Percentiles rank a stretch among this genome's conserved stretches.
Evolutionary conservation across 2,888 invertebrate genomes (phyloP).

Genomic region (Harmothoe impar): DNA sequence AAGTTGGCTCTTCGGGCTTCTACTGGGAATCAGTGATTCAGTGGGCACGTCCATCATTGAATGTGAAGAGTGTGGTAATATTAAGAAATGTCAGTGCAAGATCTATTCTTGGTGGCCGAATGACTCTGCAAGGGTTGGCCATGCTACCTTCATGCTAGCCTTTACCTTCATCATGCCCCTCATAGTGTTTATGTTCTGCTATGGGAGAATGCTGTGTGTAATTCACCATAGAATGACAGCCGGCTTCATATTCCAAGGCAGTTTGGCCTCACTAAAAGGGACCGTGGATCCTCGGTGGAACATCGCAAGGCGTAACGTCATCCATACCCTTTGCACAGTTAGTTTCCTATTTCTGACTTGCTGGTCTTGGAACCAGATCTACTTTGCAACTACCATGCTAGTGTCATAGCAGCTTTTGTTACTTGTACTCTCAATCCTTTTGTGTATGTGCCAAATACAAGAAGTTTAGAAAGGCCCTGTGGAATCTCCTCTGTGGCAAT

Average conservation of each 20-base stretch:
- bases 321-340: slow-evolving; percentile 13
- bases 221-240: not conserved
- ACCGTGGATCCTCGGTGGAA: not conserved
- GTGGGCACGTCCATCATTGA: not conserved
- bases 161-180: not conserved
- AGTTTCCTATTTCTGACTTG: not conserved
- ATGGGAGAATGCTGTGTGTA: slow-evolving; percentile 19
- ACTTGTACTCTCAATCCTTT: no score
- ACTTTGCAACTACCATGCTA: no score
- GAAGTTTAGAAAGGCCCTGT: no score
- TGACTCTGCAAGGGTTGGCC: not conserved
- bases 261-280: not conserved
- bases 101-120: slow-evolving; percentile 10
- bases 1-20: not conserved
- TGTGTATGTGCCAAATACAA: no score
- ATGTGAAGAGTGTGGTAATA: no score
- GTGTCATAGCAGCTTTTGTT: no score
- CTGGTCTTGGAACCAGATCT: slow-evolving; percentile 26
- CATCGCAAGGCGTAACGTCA: not conserved
- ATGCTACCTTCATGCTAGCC: not conserved
- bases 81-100: no score
- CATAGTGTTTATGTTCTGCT: not conserved
- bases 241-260: not conserved
- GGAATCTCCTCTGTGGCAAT: no score
- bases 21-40: not conserved